phyloP scores from a whole-genome alignment of 2,113 vertebrate species.

The Sorex fumeus region DNA sequence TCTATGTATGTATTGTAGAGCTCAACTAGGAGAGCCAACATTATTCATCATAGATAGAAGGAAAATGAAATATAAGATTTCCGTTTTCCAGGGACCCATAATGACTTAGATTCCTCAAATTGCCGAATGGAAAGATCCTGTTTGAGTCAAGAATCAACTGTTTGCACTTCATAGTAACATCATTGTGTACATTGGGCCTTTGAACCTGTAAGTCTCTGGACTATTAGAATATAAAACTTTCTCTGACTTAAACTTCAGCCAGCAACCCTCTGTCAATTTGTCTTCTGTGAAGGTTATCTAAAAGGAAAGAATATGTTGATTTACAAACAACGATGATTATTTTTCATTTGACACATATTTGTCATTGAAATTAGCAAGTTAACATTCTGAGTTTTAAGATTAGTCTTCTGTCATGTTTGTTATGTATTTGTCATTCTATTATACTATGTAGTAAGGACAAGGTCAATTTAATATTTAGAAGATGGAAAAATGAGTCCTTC shows the following conservation, averaged over 20 bases:
- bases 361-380: conserved; percentile 43
- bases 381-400: conserved; percentile 1
- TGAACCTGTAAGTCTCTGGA: neutral
- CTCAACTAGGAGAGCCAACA: neutral
- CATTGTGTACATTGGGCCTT: neutral
- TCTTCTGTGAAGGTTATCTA: neutral
- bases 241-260: neutral
- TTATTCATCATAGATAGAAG: neutral
- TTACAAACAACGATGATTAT: neutral
- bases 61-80: neutral
- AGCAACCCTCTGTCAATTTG: neutral
- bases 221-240: neutral
- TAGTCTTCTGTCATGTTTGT: neutral
- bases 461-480: conserved; percentile 27
- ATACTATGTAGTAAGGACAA: conserved; percentile 6
- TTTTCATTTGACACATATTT: neutral
- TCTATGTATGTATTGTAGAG: no score
- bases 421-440: conserved; percentile 24
- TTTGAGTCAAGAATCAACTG: neutral
- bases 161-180: neutral
- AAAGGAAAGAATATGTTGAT: neutral
- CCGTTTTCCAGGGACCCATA: neutral
- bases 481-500: neutral
- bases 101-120: neutral
- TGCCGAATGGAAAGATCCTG: neutral